Base-by-base conservation (phyloP, 2,797 vertebrate species). In the Sebastes steindachneri region DNA sequence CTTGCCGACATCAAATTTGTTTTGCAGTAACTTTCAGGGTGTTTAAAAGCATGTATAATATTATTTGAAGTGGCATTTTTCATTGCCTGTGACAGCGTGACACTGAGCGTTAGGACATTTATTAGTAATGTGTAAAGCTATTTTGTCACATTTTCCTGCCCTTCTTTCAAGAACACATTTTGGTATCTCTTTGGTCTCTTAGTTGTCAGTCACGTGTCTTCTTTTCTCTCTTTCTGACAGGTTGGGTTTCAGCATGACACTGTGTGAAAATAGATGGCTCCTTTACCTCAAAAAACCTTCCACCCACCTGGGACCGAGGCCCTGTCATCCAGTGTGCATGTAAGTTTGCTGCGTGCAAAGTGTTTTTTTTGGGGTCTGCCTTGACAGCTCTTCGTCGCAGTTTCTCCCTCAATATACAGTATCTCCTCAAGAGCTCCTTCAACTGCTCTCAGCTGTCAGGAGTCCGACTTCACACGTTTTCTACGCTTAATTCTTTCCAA, bases 221-320 rank as follows among this genome's bases (percentile, higher is more conserved):
- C 15, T 54, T 67, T 62, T 71, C 37, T 37, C 2, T 89, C 79
- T 79, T 37, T 1, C 0, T 89, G 68, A 65, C 89, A 97, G 96
- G 53, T 96, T 96, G 86, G 96, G 96, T 77, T 95, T 94, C 81
- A 89, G 91, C 0, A 5, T 94, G 62, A 88, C 91, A 54, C 88
- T 93, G 65, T 97, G 95, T 95, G 92, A 73, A 90, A 95, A 1
- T 87, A 89, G 81, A 89, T 94, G 86, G 88, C 91, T 80, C 86
- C 10, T 75, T 94, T 33, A 94, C 86, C 45, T 89, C 87, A 3
- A 90, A 95, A 79, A 97, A 93, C 68, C 91, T 97, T 77, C 92
- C 96, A 53, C 95, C 89, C 4, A 95, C 91, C 80, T 97, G 97
- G 96, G 92, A 89, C 95, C 96, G 94, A 87, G 95, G 57, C 55